These are phyloP conservation scores for Eulemur macaco DNA, from an alignment of 2,113 vertebrate species.

Conservation along the genomic window DNA sequence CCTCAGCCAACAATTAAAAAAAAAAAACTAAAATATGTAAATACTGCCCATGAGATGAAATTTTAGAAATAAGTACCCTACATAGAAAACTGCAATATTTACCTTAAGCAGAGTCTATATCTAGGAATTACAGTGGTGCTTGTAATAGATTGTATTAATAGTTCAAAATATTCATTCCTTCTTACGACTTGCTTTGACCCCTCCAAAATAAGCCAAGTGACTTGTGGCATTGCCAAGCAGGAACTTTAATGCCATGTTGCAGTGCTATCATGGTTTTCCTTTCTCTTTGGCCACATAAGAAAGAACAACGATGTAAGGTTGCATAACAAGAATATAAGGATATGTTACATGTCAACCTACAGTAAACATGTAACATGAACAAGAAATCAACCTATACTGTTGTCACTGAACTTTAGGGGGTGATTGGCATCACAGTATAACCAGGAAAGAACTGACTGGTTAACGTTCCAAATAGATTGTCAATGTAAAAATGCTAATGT, in stretches of 20 bases:
- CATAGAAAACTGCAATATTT: not conserved
- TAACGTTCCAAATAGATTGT: not conserved
- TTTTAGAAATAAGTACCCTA: not conserved
- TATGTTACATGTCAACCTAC: not conserved
- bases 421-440: not conserved
- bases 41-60: not conserved
- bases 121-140: not conserved
- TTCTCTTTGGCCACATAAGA: not conserved
- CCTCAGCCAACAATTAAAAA: not conserved
- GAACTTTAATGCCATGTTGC: not conserved
- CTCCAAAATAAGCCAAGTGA: not conserved
- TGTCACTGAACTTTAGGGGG: not conserved
- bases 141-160: not conserved
- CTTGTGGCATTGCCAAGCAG: not conserved
- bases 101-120: not conserved
- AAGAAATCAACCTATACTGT: not conserved
- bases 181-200: not conserved
- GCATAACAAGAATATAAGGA: not conserved
- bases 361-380: not conserved
- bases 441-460: not conserved
- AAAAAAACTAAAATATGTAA: not conserved
- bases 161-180: not conserved
- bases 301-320: not conserved
- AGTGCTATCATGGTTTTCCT: not conserved
- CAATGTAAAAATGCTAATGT: not conserved